Base-by-base conservation (phyloP, 2,113 vertebrate species). In the Chloroceryle aenea region DNA sequence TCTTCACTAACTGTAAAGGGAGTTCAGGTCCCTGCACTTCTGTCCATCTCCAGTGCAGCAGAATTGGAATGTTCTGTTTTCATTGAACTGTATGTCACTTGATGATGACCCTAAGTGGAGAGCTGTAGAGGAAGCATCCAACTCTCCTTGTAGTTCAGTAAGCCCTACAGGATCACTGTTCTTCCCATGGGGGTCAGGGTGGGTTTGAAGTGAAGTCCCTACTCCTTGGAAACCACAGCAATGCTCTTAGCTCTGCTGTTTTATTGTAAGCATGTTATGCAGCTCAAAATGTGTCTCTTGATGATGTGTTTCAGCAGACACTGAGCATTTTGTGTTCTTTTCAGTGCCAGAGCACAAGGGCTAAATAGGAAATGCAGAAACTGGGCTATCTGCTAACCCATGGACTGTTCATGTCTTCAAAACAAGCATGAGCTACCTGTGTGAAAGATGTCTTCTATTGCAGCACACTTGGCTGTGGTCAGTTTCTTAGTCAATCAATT, bases 391-490 rank as follows among this genome's bases (percentile, higher is more conserved):
- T 7, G 23, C 16, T 17, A 43, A 6, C 14, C 21, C 0, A 0
- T 14, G 23, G 16, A 36, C 21, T 82, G 29, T 40, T 67, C 6
- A n/a, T 81, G 84, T 86, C 76, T 87, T 81, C 80, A 74, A 75
- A 71, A 87, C 7, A 64, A 2, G 6, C 15, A 27, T 48, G 34
- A 67, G 5, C 43, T 78, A 74, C 40, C 13, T 17, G 4, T 22
- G 15, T 73, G 40, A 47, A 85, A 80, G 29, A 7, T 14, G 14
- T 38, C 27, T 61, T 58, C 56, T 78, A 50, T 12, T 69, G 18
- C 53, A 66, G 25, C 1, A 7, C 1, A 6, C 1, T 2, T 21
- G 2, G 7, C 36, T 68, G 12, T 52, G n/a, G 21, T 43, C 61
- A 48, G 45, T 47, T 74, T 42, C 32, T 59, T 25, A 26, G 17